phyloP scores from a whole-genome alignment of 2,113 vertebrate species.

The Nibea coibor region DNA sequence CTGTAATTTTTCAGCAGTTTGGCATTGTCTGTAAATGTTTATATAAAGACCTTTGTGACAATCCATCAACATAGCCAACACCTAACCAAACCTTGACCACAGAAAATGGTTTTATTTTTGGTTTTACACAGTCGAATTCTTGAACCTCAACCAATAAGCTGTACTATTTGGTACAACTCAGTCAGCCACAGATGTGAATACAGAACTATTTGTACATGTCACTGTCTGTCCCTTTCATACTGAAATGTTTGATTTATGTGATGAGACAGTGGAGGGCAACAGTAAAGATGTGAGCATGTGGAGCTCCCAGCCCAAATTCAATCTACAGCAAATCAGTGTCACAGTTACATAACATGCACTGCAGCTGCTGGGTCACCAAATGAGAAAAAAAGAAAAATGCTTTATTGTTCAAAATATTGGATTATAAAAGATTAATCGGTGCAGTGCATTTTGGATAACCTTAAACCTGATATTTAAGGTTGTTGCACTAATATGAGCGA shows the following conservation, averaged over 20 bases:
- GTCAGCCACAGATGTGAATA: not conserved
- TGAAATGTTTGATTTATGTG: not conserved
- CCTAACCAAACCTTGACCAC: too few relatives aligned
- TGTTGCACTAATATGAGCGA: not conserved
- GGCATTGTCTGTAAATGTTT: too few relatives aligned
- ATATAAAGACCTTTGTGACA: too few relatives aligned
- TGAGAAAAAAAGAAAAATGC: slow-evolving; percentile 18
- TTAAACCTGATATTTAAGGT: slow-evolving; percentile 13
- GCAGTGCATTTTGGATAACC: slow-evolving; percentile 4
- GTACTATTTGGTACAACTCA: not conserved
- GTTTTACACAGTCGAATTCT: too few relatives aligned
- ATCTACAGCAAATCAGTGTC: slow-evolving; percentile 16
- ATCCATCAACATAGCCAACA: too few relatives aligned
- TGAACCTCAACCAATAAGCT: too few relatives aligned
- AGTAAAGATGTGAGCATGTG: not conserved
- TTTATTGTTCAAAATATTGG: slow-evolving; percentile 11
- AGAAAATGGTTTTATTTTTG: too few relatives aligned
- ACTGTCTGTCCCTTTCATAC: not conserved
- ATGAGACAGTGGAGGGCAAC: not conserved
- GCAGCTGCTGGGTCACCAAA: slow-evolving; percentile 5
- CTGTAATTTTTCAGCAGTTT: too few relatives aligned
- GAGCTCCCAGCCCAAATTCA: slow-evolving; percentile 26
- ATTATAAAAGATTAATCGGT: slow-evolving; percentile 35
- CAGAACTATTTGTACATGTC: not conserved
- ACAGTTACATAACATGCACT: slow-evolving; percentile 43